Percentiles rank a stretch among this genome's conserved stretches.
Conservation (phyloP, 2,113 vertebrate genomes). For the Piaya cayana region DNA sequence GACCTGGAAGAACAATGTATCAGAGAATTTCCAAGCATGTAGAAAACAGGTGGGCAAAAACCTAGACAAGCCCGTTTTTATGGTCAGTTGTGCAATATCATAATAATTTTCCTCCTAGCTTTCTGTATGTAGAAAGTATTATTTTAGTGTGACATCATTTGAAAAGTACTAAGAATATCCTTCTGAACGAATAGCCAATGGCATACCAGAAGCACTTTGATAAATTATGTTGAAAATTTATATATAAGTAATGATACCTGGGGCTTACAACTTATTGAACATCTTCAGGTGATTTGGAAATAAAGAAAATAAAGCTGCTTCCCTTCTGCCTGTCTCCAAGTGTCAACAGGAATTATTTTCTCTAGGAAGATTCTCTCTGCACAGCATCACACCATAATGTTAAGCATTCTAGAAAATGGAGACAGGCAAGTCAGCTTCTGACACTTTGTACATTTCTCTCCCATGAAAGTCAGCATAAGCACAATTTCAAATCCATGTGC, state of each 20-base stretch:
- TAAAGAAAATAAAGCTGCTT: neutral
- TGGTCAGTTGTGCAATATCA: neutral
- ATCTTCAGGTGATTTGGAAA: neutral
- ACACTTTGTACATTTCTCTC: neutral
- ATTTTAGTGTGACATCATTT: neutral
- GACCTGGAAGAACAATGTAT: neutral
- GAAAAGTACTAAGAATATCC: neutral
- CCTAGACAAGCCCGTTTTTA: neutral
- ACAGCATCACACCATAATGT: neutral
- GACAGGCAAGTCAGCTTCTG: neutral
- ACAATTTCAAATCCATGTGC: neutral
- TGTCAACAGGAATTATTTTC: neutral
- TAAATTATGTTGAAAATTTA: neutral
- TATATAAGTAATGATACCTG: neutral
- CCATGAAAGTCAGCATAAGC: neutral
- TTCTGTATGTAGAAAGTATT: neutral
- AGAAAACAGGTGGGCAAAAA: neutral
- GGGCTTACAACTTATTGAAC: neutral
- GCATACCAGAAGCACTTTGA: neutral
- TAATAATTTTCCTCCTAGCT: neutral
- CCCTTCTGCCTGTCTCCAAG: neutral
- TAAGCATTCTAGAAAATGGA: neutral
- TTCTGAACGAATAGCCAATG: neutral
- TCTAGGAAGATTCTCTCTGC: neutral
- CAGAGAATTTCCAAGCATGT: neutral